These are phyloP conservation scores for Galaxea fascicularis DNA, from an alignment of 92 coral and sea anemone species.

Conservation along the genomic window DNA sequence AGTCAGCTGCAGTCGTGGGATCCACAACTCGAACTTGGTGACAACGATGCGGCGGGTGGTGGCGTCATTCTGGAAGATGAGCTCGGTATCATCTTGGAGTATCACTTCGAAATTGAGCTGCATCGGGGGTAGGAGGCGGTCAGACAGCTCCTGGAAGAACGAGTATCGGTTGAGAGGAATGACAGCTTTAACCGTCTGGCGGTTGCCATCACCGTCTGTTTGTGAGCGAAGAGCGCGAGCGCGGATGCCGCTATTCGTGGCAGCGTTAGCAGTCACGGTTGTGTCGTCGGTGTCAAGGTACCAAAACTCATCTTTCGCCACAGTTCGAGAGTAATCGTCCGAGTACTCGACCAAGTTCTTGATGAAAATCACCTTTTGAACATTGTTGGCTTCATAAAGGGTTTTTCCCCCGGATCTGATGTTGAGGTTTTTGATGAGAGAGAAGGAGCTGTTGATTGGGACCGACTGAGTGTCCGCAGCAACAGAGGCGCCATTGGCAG, in stretches of 20 bases:
- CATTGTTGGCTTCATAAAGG: background rate
- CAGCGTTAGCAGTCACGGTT: background rate
- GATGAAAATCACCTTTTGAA: slow-evolving; percentile 16
- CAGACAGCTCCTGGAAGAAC: background rate
- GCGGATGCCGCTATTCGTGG: background rate
- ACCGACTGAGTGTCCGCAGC: background rate
- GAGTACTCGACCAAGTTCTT: slow-evolving; percentile 26
- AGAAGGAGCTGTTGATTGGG: slow-evolving; percentile 18
- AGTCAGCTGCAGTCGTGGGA: too few species aligned
- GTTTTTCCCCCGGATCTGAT: background rate
- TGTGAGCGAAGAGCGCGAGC: too few species aligned
- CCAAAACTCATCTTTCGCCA: background rate
- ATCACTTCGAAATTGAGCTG: background rate
- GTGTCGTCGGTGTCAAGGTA: slow-evolving; percentile 5
- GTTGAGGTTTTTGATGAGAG: background rate
- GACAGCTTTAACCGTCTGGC: background rate
- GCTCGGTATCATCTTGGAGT: background rate
- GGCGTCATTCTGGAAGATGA: too few species aligned
- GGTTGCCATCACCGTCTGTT: too few species aligned
- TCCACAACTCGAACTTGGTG: too few species aligned
- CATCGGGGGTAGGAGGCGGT: background rate
- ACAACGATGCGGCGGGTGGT: too few species aligned
- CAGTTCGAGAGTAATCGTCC: background rate
- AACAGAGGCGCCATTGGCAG: background rate
- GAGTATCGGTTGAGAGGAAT: too few species aligned